Percentiles rank a stretch among this genome's conserved stretches.
These are phyloP conservation scores for Cyclina sinensis DNA, from an alignment of 1,140 invertebrate species.

Conservation along the genomic window DNA sequence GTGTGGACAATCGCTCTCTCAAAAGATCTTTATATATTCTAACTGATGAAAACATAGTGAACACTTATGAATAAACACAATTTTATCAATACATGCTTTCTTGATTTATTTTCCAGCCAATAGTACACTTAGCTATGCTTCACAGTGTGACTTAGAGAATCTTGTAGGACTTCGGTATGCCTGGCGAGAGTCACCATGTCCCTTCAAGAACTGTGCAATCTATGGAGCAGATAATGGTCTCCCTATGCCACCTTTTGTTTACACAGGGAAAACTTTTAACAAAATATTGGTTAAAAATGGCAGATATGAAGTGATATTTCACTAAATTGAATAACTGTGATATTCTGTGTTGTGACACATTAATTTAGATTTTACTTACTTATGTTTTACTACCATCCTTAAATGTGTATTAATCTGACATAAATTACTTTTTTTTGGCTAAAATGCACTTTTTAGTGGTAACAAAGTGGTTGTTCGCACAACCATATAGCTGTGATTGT, in stretches of 20 bases:
- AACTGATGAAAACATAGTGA: too few relatives aligned
- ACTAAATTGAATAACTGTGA: background rate
- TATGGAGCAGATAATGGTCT: slow-evolving; percentile 76
- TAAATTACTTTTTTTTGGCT: too few relatives aligned
- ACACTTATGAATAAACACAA: too few relatives aligned
- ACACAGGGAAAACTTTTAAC: slow-evolving; percentile 17
- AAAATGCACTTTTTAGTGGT: too few relatives aligned
- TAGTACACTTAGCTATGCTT: slow-evolving; percentile 32
- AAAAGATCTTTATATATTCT: too few relatives aligned
- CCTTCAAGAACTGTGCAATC: slow-evolving; percentile 78
- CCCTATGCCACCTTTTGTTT: slow-evolving; percentile 76
- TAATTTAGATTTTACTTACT: too few relatives aligned
- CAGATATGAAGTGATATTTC: background rate
- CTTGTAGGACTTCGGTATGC: slow-evolving; percentile 68
- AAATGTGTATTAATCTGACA: too few relatives aligned
- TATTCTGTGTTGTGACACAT: too few relatives aligned
- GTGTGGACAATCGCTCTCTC: too few relatives aligned
- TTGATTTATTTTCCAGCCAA: slow-evolving; percentile 25
- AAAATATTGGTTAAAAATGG: background rate
- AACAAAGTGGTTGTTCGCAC: too few relatives aligned
- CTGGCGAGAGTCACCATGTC: slow-evolving; percentile 83
- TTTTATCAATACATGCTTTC: background rate
- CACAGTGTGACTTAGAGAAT: slow-evolving; percentile 14
- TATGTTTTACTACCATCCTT: too few relatives aligned
- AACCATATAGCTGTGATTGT: too few relatives aligned